Evolutionary conservation across 2,113 vertebrate genomes (phyloP).

Genomic region (Picathartes gymnocephalus): DNA sequence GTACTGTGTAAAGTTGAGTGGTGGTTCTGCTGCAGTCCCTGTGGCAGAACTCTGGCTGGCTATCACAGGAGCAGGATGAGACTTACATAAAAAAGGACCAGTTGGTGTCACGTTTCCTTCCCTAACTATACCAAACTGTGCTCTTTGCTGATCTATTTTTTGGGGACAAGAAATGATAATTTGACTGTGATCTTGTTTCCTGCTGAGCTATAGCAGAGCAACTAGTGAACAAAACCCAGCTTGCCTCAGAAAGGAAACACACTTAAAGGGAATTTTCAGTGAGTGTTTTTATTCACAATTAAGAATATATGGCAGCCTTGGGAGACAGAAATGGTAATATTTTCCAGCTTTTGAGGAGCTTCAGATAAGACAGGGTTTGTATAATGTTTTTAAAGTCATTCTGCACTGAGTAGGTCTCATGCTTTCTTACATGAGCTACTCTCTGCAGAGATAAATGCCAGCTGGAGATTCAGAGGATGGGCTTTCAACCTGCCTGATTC

Average conservation of each 20-base stretch:
- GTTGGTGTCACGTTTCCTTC: neutral
- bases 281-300: constrained; percentile 27
- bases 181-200: neutral
- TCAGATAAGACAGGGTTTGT: neutral
- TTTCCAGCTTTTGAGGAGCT: constrained; percentile 23
- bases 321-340: constrained; percentile 5
- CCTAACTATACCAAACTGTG: neutral
- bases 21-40: neutral
- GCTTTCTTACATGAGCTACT: neutral
- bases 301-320: constrained; percentile 4
- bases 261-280: constrained; percentile 26
- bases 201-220: neutral
- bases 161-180: neutral
- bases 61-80: neutral
- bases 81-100: neutral
- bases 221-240: neutral
- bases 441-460: neutral
- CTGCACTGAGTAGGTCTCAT: neutral
- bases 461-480: neutral
- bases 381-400: neutral
- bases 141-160: neutral
- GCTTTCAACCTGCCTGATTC: neutral
- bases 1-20: neutral
- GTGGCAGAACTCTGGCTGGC: neutral
- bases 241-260: constrained; percentile 2